phyloP scores from a whole-genome alignment of 1,140 invertebrate genomes.

The Drosophila burlai region DNA sequence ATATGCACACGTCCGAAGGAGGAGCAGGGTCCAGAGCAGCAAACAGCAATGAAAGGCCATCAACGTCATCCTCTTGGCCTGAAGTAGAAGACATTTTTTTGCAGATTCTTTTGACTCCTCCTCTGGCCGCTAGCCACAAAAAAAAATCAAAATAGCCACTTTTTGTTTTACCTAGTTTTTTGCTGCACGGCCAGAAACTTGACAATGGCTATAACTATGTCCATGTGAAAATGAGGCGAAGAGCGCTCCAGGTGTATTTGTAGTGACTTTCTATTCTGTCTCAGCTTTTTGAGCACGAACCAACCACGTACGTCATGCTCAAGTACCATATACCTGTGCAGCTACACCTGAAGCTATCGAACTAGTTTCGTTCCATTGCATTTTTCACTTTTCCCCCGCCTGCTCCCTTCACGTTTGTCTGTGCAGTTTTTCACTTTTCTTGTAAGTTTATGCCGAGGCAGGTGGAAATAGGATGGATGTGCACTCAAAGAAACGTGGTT shows the following conservation, averaged over 20 bases:
- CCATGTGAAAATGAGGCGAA: constrained; percentile 4
- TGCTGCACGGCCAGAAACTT: constrained; percentile 47
- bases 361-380: constrained; percentile 53
- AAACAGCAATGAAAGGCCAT: constrained; percentile 48
- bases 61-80: constrained; percentile 48
- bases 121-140: constrained; percentile 28
- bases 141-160: constrained; percentile 18
- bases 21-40: constrained; percentile 4
- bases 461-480: constrained; percentile 20
- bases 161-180: constrained; percentile 29
- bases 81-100: constrained; percentile 39
- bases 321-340: constrained; percentile 48
- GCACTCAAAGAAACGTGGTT: constrained; percentile 1
- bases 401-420: constrained; percentile 12
- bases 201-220: constrained; percentile 60
- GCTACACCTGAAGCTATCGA: constrained; percentile 56
- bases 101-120: constrained; percentile 26
- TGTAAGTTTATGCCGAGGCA: constrained; percentile 38
- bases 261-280: constrained; percentile 56
- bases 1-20: constrained; percentile 4
- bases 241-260: constrained; percentile 56
- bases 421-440: constrained; percentile 61
- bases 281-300: constrained; percentile 62
- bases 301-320: constrained; percentile 61
- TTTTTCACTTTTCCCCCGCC: constrained; percentile 13